Conservation (phyloP, 2,888 invertebrate species). For the Antheraea assamensis region DNA sequence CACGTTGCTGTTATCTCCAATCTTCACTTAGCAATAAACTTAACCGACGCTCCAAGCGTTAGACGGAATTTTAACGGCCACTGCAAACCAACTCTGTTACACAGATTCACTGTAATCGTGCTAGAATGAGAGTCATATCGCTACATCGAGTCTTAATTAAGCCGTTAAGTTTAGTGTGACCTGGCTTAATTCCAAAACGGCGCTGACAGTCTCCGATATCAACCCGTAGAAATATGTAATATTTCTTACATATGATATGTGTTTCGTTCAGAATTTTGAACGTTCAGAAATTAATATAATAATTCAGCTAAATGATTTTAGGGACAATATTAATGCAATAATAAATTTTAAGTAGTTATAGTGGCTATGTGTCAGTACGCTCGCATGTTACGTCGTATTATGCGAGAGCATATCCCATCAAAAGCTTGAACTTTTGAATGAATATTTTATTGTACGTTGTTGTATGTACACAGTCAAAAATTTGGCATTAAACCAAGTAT, state of each 20-base stretch:
- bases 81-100: constrained; percentile 14
- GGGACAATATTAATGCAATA: not conserved
- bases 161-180: constrained; percentile 60
- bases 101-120: constrained; percentile 24
- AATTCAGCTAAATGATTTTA: not conserved
- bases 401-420: not conserved
- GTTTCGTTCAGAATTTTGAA: not conserved
- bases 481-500: too few species aligned
- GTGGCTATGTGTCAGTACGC: not conserved
- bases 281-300: not conserved
- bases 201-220: constrained; percentile 53
- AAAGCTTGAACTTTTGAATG: not conserved
- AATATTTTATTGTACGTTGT: too few species aligned
- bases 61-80: constrained; percentile 28
- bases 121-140: constrained; percentile 47
- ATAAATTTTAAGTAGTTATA: not conserved
- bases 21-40: constrained; percentile 16
- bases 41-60: constrained; percentile 15
- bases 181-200: constrained; percentile 67
- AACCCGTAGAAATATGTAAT: constrained; percentile 42
- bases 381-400: not conserved
- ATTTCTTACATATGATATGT: constrained; percentile 25
- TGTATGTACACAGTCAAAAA: too few species aligned
- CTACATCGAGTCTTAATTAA: constrained; percentile 58
- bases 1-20: constrained; percentile 9